Evolutionary conservation across 2,888 invertebrate species (phyloP), one percentile per base, ranked within the genome.

Genomic region (Malthinus flaveolus): DNA sequence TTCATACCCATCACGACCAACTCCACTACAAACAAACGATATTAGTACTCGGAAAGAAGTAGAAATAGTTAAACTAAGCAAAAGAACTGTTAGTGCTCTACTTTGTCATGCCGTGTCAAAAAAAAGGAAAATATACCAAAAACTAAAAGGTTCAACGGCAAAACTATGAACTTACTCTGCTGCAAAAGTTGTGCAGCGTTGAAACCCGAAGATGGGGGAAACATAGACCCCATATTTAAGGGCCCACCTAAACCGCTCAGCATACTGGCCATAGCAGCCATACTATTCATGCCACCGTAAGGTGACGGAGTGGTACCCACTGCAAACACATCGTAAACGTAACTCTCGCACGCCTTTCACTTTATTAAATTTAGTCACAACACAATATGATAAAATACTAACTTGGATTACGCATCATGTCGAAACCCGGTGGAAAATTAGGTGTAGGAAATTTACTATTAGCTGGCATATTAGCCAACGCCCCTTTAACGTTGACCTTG

Each of bases 131-230:
- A 9, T 23, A 9, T 15, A 42, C 13, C 39, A 32, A 45, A 35
- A 35, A n/a, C 35, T 35, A 35, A 12, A 42, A 42, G 15, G 23
- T 42, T 42, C 23, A 23, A 15, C 23, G 23, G 23, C 23, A 23
- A 23, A 23, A 23, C 23, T 23, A 50, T 56, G 44, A 70, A 88
- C 89, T 89, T 87, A 91, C 91, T 90, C 84, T 91, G 91, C 80
- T 91, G 90, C 80, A 92, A 84, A 77, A 91, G 85, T 75, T 91
- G 88, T 78, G 90, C 89, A 74, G 90, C 88, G 83, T 84, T 88
- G 80, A 84, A 85, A 49, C 84, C 84, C 11, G 63, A 48, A n/a
- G 56, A 61, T 56, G 74, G 68, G 56, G 73, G 69, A 53, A 73
- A 73, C 72, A 75, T 73, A 42, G 71, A 73, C 61, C 75, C 74